Conservation (phyloP, 2,797 vertebrate species). For the Dicrostonyx torquatus region DNA sequence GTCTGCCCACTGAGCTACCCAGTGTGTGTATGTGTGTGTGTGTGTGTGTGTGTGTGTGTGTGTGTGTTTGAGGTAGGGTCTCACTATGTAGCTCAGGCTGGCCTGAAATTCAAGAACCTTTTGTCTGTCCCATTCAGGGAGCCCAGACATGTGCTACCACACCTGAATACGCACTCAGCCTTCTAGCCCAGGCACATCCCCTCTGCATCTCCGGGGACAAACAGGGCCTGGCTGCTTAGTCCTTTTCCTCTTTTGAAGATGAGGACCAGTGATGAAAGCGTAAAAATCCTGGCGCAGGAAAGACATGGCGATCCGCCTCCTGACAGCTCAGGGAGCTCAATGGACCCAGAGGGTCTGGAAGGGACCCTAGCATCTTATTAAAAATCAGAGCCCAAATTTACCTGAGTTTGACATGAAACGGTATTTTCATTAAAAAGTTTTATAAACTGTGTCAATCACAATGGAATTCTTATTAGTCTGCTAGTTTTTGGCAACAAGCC, state of each 20-base stretch:
- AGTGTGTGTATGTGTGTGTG: not conserved
- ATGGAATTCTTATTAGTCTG: conserved; percentile 42
- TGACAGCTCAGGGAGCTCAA: conserved; percentile 53
- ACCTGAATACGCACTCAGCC: not conserved
- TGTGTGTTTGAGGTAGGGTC: not conserved
- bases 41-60: not conserved
- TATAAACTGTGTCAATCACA: conserved; percentile 51
- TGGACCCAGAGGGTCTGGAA: conserved; percentile 24
- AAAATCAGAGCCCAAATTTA: conserved; percentile 37
- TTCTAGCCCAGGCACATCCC: not conserved
- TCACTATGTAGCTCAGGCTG: not conserved
- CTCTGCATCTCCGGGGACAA: not conserved
- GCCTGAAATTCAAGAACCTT: not conserved
- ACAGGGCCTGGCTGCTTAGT: not conserved
- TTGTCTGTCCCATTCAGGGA: not conserved
- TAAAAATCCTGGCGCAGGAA: not conserved
- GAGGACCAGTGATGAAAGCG: not conserved
- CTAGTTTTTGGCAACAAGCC: not conserved
- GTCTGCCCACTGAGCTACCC: not conserved
- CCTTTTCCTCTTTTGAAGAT: not conserved
- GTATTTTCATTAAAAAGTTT: conserved; percentile 22
- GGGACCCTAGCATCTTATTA: conserved; percentile 22
- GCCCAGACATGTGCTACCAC: not conserved
- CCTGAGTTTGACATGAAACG: conserved; percentile 24
- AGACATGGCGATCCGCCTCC: not conserved